phyloP scores from a whole-genome alignment of 2,113 vertebrate genomes.

The Tragelaphus scriptus region DNA sequence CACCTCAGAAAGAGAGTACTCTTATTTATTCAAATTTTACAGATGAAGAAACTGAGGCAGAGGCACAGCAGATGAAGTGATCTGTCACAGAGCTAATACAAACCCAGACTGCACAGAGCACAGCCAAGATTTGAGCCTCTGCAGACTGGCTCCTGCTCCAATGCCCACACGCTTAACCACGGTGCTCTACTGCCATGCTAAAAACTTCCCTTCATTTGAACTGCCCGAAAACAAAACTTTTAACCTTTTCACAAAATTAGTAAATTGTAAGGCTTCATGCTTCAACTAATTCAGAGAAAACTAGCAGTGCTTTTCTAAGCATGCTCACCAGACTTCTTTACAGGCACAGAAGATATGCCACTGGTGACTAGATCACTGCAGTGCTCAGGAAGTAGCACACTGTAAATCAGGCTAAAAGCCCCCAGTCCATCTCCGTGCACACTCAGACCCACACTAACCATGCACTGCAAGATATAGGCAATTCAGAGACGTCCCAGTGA shows the following conservation, averaged over 20 bases:
- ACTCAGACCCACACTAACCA: slow-evolving; percentile 23
- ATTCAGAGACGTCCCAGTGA: neutral
- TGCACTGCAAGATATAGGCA: slow-evolving; percentile 6
- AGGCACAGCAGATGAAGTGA: neutral
- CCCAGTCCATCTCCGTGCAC: slow-evolving; percentile 42
- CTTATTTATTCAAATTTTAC: neutral
- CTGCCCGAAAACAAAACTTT: neutral
- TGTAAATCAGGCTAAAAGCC: slow-evolving; percentile 48
- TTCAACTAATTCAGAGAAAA: neutral
- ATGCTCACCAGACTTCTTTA: slow-evolving; percentile 8
- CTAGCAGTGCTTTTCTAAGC: neutral
- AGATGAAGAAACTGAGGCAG: slow-evolving; percentile 20
- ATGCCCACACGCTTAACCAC: neutral
- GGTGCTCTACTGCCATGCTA: neutral
- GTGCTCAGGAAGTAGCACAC: slow-evolving; percentile 36
- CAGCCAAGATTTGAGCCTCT: neutral
- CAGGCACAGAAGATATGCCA: neutral
- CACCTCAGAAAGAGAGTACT: neutral
- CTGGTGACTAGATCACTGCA: slow-evolving; percentile 4
- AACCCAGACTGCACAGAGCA: neutral
- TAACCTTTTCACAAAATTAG: slow-evolving; percentile 5
- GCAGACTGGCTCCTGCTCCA: neutral
- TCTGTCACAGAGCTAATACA: neutral
- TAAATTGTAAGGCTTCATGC: neutral
- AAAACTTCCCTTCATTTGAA: neutral